Evolutionary conservation across 2,797 vertebrate species (phyloP), one percentile per base, ranked within the genome.

Genomic region (Capromys pilorides): DNA sequence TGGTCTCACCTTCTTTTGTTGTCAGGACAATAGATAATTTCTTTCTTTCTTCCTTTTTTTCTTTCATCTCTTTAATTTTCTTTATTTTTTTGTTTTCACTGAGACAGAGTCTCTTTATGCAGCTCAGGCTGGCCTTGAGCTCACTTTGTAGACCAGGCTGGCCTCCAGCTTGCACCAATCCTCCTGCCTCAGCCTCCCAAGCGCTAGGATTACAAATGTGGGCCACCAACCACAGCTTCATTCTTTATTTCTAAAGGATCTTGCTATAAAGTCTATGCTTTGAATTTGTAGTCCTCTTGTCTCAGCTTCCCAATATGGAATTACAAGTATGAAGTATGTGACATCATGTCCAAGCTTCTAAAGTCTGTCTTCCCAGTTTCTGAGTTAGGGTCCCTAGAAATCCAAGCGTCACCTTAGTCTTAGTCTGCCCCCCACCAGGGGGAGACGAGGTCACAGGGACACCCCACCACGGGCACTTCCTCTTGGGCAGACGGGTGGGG

Each of bases 401-500:
- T 81, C 86, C 91, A 94, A 16, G 77, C 22, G 39, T 67, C 82
- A 89, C 84, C 73, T 94, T 22, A 71, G 85, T 54, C 45, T 96
- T 81, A 69, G 95, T 33, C 51, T 51, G 39, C 28, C 33, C 39
- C 49, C 39, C 57, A 59, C 93, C 54, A 93, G 67, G 84, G 93
- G 94, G 88, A 96, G 95, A 96, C 92, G 5, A 97, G 96, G 96
- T 96, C 93, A 93, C 19, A 16, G 90, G 94, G 96, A 96, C 95
- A 93, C 96, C 97, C 97, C 92, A 96, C 96, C 96, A 93, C 59
- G 61, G 88, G 92, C 94, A 96, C 94, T 97, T 96, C 97, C 96
- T 96, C 78, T 92, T 88, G 95, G 96, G 96, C 96, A 97, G 97
- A 97, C 96, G 96, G 97, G 97, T 94, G 97, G 97, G 96, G 97